Evolutionary conservation across 2,888 invertebrate species (phyloP).

Genomic region (Drosophila mimetica): DNA sequence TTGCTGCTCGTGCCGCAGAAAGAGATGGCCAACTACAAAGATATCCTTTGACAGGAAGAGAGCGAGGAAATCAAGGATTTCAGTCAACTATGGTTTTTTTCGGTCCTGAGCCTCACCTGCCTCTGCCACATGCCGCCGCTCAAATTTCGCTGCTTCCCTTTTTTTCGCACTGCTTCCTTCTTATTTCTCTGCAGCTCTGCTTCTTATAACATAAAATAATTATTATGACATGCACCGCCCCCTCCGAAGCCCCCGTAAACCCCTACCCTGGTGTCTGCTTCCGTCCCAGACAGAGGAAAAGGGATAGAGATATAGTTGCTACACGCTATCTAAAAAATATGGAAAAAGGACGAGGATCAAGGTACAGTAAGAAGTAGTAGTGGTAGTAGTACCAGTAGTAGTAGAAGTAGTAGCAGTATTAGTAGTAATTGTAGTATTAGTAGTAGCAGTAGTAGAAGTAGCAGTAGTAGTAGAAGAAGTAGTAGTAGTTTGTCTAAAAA

Average conservation of each 20-base stretch:
- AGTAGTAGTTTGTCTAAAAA: too few species aligned
- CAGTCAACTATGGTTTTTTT: slow-evolving; percentile 51
- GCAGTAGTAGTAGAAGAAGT: too few species aligned
- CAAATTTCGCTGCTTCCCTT: slow-evolving; percentile 59
- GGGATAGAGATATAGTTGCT: slow-evolving; percentile 27
- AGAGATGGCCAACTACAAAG: slow-evolving; percentile 21
- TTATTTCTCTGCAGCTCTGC: background rate
- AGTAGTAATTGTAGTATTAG: too few species aligned
- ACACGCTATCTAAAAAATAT: slow-evolving; percentile 31
- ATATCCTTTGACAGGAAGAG: slow-evolving; percentile 56
- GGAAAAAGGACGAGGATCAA: background rate
- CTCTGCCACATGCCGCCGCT: slow-evolving; percentile 75
- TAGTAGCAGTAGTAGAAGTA: too few species aligned
- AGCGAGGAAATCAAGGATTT: slow-evolving; percentile 49
- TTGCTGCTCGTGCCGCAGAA: slow-evolving; percentile 66
- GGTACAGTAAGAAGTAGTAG: slow-evolving; percentile 4
- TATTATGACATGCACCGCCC: slow-evolving; percentile 53
- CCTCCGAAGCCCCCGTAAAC: slow-evolving; percentile 1
- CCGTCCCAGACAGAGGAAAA: slow-evolving; percentile 41
- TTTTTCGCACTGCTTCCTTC: slow-evolving; percentile 21
- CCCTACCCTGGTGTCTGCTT: slow-evolving; percentile 49
- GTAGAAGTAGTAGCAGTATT: too few species aligned
- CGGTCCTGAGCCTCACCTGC: slow-evolving; percentile 26
- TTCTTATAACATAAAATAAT: slow-evolving; percentile 60
- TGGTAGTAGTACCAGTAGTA: too few species aligned